Evolutionary conservation across 2,888 invertebrate genomes (phyloP).

Genomic region (Nysson spinosus): DNA sequence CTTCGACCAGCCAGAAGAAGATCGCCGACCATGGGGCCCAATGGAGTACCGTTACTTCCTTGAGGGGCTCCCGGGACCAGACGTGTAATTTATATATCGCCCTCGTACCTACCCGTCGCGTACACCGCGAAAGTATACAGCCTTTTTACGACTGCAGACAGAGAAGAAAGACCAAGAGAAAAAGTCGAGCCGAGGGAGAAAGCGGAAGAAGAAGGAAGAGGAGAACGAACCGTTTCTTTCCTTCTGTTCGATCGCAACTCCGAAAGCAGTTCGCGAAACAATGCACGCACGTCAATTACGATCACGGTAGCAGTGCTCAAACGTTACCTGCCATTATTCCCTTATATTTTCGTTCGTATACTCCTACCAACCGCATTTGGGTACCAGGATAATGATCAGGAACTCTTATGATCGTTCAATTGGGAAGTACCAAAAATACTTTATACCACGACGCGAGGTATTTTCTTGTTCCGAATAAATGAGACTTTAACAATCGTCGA

Average conservation of each 20-base stretch:
- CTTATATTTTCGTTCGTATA: constrained; percentile 42
- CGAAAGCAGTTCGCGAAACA: constrained; percentile 44
- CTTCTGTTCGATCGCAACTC: constrained; percentile 17
- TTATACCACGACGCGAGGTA: too few relatives aligned
- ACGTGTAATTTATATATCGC: constrained; percentile 76
- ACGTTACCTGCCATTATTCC: constrained; percentile 61
- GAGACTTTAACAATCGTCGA: too few relatives aligned
- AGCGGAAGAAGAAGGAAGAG: constrained; percentile 31
- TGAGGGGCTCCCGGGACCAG: constrained; percentile 69
- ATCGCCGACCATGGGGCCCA: constrained; percentile 58
- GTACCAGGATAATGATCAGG: constrained; percentile 22
- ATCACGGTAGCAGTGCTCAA: constrained; percentile 64
- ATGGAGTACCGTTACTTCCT: constrained; percentile 71
- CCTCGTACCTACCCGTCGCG: constrained; percentile 58
- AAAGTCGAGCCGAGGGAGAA: not conserved
- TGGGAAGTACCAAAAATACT: not conserved
- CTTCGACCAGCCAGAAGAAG: constrained; percentile 51
- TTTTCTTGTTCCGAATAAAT: too few relatives aligned
- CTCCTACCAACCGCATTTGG: constrained; percentile 19
- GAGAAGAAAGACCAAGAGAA: constrained; percentile 32
- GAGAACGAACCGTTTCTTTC: constrained; percentile 33
- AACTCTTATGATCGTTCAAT: constrained; percentile 37
- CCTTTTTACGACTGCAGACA: constrained; percentile 52
- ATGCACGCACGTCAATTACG: constrained; percentile 67
- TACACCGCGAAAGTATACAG: constrained; percentile 57